Conservation (phyloP, 2,888 invertebrate species). For the Argyresthia albistria region DNA sequence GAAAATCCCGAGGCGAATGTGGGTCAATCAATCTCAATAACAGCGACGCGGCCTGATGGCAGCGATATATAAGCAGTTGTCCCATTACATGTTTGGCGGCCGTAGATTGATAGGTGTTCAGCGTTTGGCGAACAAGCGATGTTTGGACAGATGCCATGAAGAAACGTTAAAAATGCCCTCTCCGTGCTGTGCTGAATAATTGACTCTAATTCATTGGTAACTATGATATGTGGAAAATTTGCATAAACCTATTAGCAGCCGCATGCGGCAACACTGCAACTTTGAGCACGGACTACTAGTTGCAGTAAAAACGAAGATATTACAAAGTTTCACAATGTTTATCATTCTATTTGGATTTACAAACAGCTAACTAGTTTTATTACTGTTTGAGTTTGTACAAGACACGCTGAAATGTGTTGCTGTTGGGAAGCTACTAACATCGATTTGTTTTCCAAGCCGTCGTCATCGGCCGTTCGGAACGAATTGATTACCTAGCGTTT, state of each 20-base stretch:
- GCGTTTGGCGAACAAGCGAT: constrained; percentile 16
- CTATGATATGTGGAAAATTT: too few relatives aligned
- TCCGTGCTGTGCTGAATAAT: background rate
- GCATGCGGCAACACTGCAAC: too few relatives aligned
- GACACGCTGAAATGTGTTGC: too few relatives aligned
- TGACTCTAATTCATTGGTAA: too few relatives aligned
- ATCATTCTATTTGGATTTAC: background rate
- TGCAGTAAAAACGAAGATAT: too few relatives aligned
- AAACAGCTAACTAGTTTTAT: background rate
- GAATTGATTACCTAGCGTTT: too few relatives aligned
- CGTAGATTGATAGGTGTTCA: background rate
- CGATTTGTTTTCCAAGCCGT: too few relatives aligned
- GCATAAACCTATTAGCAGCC: too few relatives aligned
- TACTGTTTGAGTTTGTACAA: background rate
- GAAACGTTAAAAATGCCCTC: background rate
- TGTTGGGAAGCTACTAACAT: too few relatives aligned
- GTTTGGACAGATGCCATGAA: constrained; percentile 46
- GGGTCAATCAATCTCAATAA: background rate
- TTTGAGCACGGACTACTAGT: too few relatives aligned
- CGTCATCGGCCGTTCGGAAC: too few relatives aligned
- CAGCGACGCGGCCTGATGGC: background rate
- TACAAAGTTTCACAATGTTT: background rate
- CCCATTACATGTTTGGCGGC: background rate
- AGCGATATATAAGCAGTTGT: background rate
- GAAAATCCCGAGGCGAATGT: background rate